A percentile compares a stretch with the other conserved stretches of the same genome.
phyloP scores from a whole-genome alignment of 2,888 invertebrate genomes.

The Chrysolina oricalcia region DNA sequence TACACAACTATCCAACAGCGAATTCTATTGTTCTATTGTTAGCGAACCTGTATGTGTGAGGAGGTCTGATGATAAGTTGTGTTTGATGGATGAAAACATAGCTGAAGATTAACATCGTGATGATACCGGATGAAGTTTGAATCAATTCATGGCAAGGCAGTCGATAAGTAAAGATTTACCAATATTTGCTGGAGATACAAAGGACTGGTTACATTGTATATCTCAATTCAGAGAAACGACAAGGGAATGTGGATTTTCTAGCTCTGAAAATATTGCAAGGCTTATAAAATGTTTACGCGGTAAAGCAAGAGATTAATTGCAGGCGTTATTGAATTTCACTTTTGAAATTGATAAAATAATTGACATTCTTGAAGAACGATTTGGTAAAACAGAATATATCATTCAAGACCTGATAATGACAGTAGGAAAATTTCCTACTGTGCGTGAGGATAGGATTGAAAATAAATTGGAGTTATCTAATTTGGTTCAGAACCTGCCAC shows the following conservation, averaged over 20 bases:
- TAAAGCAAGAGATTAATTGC: no score
- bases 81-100: no score
- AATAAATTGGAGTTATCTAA: not conserved
- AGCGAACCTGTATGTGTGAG: no score
- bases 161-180: not conserved
- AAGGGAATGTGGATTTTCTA: no score
- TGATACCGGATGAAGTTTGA: no score
- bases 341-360: not conserved
- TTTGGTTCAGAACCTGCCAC: not conserved
- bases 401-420: not conserved
- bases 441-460: not conserved
- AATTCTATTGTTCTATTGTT: no score
- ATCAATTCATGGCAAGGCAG: no score
- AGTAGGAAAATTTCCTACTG: not conserved
- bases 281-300: not conserved
- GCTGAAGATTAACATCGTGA: no score
- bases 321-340: not conserved
- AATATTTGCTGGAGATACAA: not conserved
- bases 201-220: not conserved
- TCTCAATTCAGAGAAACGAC: not conserved
- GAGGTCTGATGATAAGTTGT: no score
- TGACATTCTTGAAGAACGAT: not conserved
- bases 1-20: no score
- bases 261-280: no score
- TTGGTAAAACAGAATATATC: not conserved